Evolutionary conservation across 2,888 invertebrate genomes (phyloP), one percentile per base, ranked within the genome.

Genomic region (Eupeodes luniger): DNA sequence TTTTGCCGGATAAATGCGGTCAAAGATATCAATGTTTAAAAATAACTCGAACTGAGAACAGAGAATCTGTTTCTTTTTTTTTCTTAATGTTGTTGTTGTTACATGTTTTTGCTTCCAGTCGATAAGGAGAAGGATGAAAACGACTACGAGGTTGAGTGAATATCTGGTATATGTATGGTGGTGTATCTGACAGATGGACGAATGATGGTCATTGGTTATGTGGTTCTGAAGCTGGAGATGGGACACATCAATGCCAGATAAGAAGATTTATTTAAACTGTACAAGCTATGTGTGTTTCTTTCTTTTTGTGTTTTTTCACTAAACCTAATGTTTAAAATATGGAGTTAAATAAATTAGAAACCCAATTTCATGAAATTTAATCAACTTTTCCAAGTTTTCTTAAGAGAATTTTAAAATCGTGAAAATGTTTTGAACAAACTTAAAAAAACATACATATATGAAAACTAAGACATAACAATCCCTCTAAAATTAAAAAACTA

Each of bases 11-110:
- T 74, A 74, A 85, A 77, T 85, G 81, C 64, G 88, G 85, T 81
- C 88, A 84, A 36, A 74, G 81, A 81, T 88, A 88, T 81, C 79
- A 83, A 79, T 83, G 79, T 79, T 83, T 86, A 83, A 86, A 86
- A 86, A 86, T 75, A 86, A 12, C 59, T 82, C 74, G 19, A 70
- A 79, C 75, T 79, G 69, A 74, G 69, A 74, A 81, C 69, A 66
- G 12, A 40, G 14, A 19, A 57, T 12, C 59, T 5, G 61, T 62
- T 69, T 61, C 16, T 34, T 27, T 44, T 27, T 44, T 40, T 55
- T 27, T 27, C 27, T 27, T 27, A 27, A 27, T 59, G 12, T 66
- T 67, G 40, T 40, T 40, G 40, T 40, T 40, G 40, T 40, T 40
- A n/a, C n/a, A 7, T 40, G 40, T 74, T 66, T 16, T 80, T 27